Evolutionary conservation across 2,113 vertebrate genomes (phyloP), one percentile per base, ranked within the genome.

Genomic region (Catagonus wagneri): DNA sequence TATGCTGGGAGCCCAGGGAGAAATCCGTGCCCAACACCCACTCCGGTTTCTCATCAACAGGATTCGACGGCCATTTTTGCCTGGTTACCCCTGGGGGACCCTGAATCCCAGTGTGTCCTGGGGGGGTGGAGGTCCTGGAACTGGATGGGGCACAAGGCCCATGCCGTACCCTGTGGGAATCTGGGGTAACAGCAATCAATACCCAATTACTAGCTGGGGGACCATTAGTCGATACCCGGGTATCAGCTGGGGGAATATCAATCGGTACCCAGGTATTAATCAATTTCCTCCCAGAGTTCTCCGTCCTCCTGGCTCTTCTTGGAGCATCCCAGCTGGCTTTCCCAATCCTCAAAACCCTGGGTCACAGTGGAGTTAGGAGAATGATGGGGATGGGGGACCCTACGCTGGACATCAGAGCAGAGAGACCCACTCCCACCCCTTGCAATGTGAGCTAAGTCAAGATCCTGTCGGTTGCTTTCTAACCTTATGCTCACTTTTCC

Each of bases 91-190:
- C 19, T 94, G 90, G 95, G 78, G 88, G 13, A 11, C 25, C 23
- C 61, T 92, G 96, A 85, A 17, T 69, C 95, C 97, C 15, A 23
- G 20, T 19, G 34, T n/a, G 27, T 86, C 95, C 25, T 97, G 95
- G 96, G 95, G 87, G 92, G 63, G 54, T 22, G 65, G 83, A 58
- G 71, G 90, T n/a, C 80, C 63, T 50, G 96, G 94, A 65, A 90
- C 94, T 9, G 88, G 85, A 2, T 93, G 96, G 95, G 96, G 94
- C 61, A 95, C 39, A 0, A 97, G 90, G 25, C 96, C 95, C 65
- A 83, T 97, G 83, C 68, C 84, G 19, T 12, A 19, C 17, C 81
- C 91, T 90, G 32, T 34, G 3, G 96, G 88, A 85, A 63, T 19
- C 52, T 93, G 96, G 97, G 96, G 95, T n/a, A 78, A 56, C 90